Conservation (phyloP, 2,113 vertebrate genomes). For the Glaucomys volans region DNA sequence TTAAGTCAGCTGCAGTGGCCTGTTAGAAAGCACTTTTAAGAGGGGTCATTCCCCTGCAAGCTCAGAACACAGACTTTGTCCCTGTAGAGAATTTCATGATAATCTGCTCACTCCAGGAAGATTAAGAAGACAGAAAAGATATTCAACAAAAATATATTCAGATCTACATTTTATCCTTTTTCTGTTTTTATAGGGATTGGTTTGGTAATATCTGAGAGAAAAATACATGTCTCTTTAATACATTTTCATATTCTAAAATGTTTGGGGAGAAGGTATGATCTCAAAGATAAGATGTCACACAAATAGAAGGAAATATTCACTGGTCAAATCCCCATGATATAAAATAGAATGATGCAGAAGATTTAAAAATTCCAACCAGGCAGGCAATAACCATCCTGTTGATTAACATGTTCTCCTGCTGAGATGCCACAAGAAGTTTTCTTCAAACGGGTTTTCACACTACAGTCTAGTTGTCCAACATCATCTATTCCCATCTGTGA, state of each 20-base stretch:
- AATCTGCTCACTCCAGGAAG: conserved; percentile 6
- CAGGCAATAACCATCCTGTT: conserved; percentile 53
- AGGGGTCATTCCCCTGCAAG: neutral
- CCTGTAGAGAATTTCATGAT: neutral
- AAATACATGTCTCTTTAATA: conserved; percentile 47
- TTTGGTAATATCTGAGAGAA: conserved; percentile 18
- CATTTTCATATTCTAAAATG: conserved; percentile 46
- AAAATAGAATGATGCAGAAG: conserved; percentile 56
- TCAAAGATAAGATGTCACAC: conserved; percentile 38
- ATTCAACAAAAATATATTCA: conserved; percentile 47
- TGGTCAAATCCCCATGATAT: conserved; percentile 26
- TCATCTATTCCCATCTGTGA: conserved; percentile 7
- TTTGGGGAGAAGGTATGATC: neutral
- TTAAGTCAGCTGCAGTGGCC: neutral
- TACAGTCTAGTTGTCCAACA: neutral
- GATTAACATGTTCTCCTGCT: conserved; percentile 56
- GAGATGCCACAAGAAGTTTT: conserved; percentile 58
- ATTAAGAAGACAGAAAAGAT: conserved; percentile 47
- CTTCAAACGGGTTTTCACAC: conserved; percentile 38
- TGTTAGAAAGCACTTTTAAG: neutral
- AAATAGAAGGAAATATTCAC: conserved; percentile 17
- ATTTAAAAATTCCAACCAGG: conserved; percentile 53
- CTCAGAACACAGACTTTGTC: neutral
- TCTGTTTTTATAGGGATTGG: neutral
- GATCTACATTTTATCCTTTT: conserved; percentile 38